These are phyloP conservation scores for Gila robusta DNA, from an alignment of 2,797 vertebrate genomes.

Conservation along the genomic window DNA sequence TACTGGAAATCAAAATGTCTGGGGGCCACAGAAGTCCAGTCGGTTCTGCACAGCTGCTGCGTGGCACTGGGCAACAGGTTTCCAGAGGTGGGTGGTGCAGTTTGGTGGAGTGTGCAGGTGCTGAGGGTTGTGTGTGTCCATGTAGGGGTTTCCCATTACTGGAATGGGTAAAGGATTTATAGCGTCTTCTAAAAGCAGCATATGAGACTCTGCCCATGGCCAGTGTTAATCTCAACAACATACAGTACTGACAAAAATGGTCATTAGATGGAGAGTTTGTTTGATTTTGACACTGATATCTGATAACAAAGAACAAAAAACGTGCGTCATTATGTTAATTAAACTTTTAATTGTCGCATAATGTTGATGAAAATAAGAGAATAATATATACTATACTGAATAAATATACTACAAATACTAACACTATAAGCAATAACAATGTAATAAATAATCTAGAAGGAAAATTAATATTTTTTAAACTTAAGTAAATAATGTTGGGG, in stretches of 20 bases:
- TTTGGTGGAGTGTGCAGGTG: constrained; percentile 47
- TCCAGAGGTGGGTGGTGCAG: constrained; percentile 47
- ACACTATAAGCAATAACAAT: too few relatives aligned
- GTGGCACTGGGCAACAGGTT: constrained; percentile 40
- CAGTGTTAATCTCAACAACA: constrained; percentile 1
- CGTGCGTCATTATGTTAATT: background rate
- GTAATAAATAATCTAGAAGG: too few relatives aligned
- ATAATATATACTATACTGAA: background rate
- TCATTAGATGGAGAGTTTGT: background rate
- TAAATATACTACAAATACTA: background rate
- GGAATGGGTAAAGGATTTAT: constrained; percentile 45
- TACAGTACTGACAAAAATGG: background rate
- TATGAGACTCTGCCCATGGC: constrained; percentile 28
- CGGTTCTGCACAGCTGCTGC: constrained; percentile 20
- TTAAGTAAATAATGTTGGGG: background rate
- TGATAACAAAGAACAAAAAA: background rate
- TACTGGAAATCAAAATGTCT: constrained; percentile 61
- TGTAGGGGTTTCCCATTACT: constrained; percentile 37
- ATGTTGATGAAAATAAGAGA: background rate
- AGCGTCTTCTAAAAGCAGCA: constrained; percentile 1
- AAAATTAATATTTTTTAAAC: too few relatives aligned
- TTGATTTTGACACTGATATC: background rate
- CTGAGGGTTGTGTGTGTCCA: background rate
- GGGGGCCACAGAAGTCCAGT: constrained; percentile 16
- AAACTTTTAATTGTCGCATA: background rate